Percentiles rank a stretch among this genome's conserved stretches.
These are phyloP conservation scores for Gouania willdenowi DNA, from an alignment of 2,797 vertebrate genomes.

Conservation along the genomic window DNA sequence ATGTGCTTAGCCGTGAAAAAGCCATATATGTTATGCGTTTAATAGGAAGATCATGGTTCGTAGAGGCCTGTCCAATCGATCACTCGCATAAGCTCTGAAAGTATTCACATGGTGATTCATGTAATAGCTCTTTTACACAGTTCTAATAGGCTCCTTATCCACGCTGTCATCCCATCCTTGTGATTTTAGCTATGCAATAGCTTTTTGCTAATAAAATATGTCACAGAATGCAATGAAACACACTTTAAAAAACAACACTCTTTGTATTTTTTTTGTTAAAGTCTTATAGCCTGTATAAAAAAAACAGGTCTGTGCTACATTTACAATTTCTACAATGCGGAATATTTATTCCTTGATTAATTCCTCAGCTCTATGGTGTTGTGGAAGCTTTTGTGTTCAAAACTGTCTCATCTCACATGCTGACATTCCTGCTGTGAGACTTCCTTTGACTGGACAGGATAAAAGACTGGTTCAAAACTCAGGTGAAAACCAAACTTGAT, in stretches of 20 bases:
- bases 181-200: constrained; percentile 15
- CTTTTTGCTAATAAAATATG: constrained; percentile 8
- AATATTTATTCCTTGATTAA: constrained; percentile 38
- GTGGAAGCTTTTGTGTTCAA: constrained; percentile 25
- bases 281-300: constrained; percentile 18
- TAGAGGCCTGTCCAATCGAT: constrained; percentile 41
- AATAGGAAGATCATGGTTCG: constrained; percentile 12
- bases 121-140: constrained; percentile 40
- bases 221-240: constrained; percentile 2
- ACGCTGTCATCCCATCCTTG: constrained; percentile 21
- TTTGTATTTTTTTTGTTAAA: constrained; percentile 20
- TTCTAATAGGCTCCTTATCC: constrained; percentile 27
- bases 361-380: constrained; percentile 21
- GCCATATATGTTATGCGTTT: constrained; percentile 23
- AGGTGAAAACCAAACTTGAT: constrained; percentile 50
- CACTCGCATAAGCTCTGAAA: constrained; percentile 14
- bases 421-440: constrained; percentile 13
- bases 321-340: constrained; percentile 16
- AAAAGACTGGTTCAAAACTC: constrained; percentile 39
- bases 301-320: constrained; percentile 17
- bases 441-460: constrained; percentile 22
- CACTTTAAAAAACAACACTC: constrained; percentile 22
- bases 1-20: constrained; percentile 26
- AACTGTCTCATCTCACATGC: constrained; percentile 22
- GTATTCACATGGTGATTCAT: constrained; percentile 19